phyloP scores from a whole-genome alignment of 2,797 vertebrate genomes.

The Rhyacichthys aspro region DNA sequence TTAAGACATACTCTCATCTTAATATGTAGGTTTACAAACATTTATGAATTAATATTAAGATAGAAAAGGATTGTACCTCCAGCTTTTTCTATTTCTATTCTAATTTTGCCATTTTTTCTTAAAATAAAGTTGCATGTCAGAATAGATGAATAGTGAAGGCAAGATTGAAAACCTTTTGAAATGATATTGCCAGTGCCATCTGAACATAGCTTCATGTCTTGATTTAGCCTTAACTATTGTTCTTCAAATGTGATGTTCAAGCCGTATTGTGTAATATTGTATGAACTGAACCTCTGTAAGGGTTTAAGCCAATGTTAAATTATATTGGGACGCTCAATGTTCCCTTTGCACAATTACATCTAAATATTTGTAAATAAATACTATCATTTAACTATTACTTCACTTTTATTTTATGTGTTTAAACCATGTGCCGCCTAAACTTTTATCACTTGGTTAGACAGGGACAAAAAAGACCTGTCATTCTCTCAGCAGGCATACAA shows the following conservation, averaged over 20 bases:
- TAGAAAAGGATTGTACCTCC: slow-evolving; percentile 1
- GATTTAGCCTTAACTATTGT: background rate
- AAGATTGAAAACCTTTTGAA: slow-evolving; percentile 4
- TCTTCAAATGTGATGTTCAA: slow-evolving; percentile 33
- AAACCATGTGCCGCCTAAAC: too few relatives aligned
- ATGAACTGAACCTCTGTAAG: slow-evolving; percentile 1
- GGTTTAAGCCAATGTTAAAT: background rate
- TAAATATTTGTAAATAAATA: slow-evolving; percentile 16
- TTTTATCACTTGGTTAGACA: too few relatives aligned
- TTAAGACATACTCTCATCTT: background rate
- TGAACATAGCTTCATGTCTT: too few relatives aligned
- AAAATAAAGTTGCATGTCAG: too few relatives aligned
- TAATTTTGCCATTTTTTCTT: too few relatives aligned
- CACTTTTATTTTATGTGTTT: too few relatives aligned
- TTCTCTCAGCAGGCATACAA: too few relatives aligned
- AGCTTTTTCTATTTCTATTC: too few relatives aligned
- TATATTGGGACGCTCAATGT: slow-evolving; percentile 7
- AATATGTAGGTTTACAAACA: background rate
- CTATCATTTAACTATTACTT: background rate
- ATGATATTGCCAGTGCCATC: background rate
- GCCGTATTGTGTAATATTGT: slow-evolving; percentile 15
- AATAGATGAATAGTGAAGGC: background rate
- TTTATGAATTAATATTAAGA: slow-evolving; percentile 19
- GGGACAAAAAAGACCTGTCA: too few relatives aligned
- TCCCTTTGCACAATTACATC: slow-evolving; percentile 10